Base-by-base conservation (phyloP, 2,888 invertebrate genomes). In the Chouioia cunea region DNA sequence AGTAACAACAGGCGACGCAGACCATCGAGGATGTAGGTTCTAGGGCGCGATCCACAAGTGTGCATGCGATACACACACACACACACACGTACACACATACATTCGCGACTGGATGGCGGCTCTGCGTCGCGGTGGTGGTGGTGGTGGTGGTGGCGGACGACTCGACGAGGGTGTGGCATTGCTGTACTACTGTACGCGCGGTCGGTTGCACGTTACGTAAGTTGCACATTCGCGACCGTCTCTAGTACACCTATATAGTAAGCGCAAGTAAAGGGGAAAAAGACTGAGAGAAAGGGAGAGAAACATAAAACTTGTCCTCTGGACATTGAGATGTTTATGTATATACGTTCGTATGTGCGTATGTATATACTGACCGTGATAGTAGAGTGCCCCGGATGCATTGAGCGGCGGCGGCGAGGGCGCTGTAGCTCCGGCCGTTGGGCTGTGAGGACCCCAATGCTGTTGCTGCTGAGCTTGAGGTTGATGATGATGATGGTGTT, bases 381-480 rank as follows among this genome's bases (percentile, higher is more conserved):
- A 85, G 74, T 85, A 85, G 66, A 85, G 83, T 48, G 85, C 85
- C 62, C 85, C 85, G 56, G 85, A 84, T 18, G 85, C 85, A 68
- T 85, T 84, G 46, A 85, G 80, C 14, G 85, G 85, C 20, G 85
- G 85, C 16, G 85, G 85, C 75, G 84, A 84, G 43, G 85, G 85
- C 43, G 85, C 92, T 75, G 92, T 92, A 75, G 92, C 91, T 77
- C 92, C 93, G 76, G 92, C 93, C 77, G 92, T 92, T 70, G 92
- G 92, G 82, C 92, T 92, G 74, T 91, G 91, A 52, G 92, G 92
- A 56, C 91, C 91, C 92, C 92, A 92, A 82, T 91, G 90, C 73
- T 78, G 78, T 62, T 80, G 78, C 73, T 70, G 74, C 64, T 65
- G 65, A 59, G 46, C 58, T 50, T 59, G 62, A 23, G 36, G 77